Base-by-base conservation (phyloP, 2,113 vertebrate species). In the Myxocyprinus asiaticus region DNA sequence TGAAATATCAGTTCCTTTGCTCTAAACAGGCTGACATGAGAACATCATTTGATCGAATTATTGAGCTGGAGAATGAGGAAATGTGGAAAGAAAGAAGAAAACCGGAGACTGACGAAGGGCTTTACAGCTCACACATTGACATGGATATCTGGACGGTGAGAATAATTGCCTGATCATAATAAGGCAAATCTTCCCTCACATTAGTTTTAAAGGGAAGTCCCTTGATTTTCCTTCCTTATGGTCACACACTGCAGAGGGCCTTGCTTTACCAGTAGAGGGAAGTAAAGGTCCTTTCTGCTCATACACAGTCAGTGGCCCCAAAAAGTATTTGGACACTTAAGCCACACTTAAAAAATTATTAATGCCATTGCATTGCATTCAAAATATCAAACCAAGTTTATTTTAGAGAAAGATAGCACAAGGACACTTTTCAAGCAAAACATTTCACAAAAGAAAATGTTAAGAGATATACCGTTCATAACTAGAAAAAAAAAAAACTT, bases 81-180 rank as follows among this genome's bases (percentile, higher is more conserved):
- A 2, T 91, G 8, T 92, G 90, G 92, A 82, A 0, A 10, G n/a
- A 81, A 0, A 6, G 8, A 0, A 81, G 12, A 0, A 2, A 5
- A 3, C 91, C 90, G 0, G 12, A 82, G 0, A 84, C 22, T n/a
- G 84, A 92, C 0, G 91, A 91, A 0, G 22, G 56, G 22, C 53
- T 88, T 42, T 85, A 85, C 12, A 9, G 14, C 53, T 92, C 91
- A 63, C 53, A 71, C 5, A 76, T 93, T 22, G 81, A 81, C 77
- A 90, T 91, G 82, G 91, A 92, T 83, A 86, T 94, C 79, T 88
- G 87, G 85, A 88, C 84, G 82, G 93, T 93, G 84, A 15, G 77
- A 42, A 10, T 15, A 15, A 58, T 14, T 58, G 14, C 7, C 4
- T 14, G 12, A 4, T 9, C 12, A 5, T 2, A 2, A n/a, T 56